A percentile compares a stretch with the other conserved stretches of the same genome.
These are phyloP conservation scores for Brachymystax lenok DNA, from an alignment of 2,797 vertebrate species.

Conservation along the genomic window DNA sequence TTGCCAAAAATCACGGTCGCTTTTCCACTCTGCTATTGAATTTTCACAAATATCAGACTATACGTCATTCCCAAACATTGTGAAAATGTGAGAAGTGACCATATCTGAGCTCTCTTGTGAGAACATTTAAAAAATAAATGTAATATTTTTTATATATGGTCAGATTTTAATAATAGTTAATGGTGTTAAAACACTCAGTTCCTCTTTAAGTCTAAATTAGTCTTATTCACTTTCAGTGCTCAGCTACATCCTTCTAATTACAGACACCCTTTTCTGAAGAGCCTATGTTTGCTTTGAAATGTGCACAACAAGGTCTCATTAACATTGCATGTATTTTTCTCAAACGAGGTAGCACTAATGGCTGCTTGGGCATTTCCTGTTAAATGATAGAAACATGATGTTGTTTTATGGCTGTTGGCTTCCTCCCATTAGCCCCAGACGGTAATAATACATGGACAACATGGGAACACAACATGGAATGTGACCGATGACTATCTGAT, in stretches of 20 bases:
- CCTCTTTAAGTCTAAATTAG: conserved; percentile 3
- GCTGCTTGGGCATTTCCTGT: neutral
- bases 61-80: no score
- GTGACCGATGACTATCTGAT: neutral
- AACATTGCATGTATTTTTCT: conserved; percentile 29
- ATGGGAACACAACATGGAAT: neutral
- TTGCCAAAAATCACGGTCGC: no score
- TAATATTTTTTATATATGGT: no score
- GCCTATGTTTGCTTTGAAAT: conserved; percentile 4
- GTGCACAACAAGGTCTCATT: conserved; percentile 24
- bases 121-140: no score
- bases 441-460: conserved; percentile 7
- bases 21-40: no score
- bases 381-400: conserved; percentile 8
- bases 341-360: conserved; percentile 22
- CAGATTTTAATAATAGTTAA: no score
- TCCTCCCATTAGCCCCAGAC: neutral
- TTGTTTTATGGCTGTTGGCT: conserved; percentile 3
- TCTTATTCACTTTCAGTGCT: conserved; percentile 39
- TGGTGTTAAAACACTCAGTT: no score
- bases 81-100: no score
- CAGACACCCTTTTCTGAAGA: conserved; percentile 17
- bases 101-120: no score
- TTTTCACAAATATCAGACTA: no score
- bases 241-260: conserved; percentile 34